Conservation (phyloP, 2,797 vertebrate genomes). For the Sternotherus odoratus region DNA sequence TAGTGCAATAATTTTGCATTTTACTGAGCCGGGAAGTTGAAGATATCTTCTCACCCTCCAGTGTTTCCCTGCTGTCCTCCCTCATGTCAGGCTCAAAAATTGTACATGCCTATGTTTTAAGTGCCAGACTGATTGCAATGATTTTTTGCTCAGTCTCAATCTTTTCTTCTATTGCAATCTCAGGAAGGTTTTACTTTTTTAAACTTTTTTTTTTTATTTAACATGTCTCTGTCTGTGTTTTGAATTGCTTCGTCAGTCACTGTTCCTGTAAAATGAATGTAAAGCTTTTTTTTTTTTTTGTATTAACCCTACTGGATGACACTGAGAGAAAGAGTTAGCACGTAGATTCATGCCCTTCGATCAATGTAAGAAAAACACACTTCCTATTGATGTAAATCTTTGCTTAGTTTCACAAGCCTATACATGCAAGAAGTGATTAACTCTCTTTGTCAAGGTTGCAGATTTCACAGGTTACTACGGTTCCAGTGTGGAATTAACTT, state of each 20-base stretch:
- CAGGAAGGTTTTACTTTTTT: background rate
- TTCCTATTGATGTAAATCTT: conserved; percentile 59
- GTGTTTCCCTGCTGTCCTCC: background rate
- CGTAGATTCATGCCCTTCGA: conserved; percentile 30
- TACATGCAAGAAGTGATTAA: conserved; percentile 57
- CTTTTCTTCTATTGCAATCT: background rate
- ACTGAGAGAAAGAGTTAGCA: background rate
- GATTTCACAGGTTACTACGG: conserved; percentile 71
- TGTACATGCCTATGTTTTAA: background rate
- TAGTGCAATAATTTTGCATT: background rate
- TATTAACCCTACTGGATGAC: conserved; percentile 15
- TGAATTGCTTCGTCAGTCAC: background rate
- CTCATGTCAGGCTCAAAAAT: background rate
- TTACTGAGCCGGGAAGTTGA: background rate
- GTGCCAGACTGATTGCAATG: background rate
- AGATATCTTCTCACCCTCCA: background rate
- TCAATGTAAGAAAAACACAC: conserved; percentile 42
- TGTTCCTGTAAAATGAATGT: conserved; percentile 20
- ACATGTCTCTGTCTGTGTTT: conserved; percentile 40
- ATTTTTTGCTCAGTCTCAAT: background rate
- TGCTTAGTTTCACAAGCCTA: conserved; percentile 15
- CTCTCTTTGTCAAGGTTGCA: conserved; percentile 66
- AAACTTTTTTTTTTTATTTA: conserved; percentile 9
- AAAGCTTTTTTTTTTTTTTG: background rate
- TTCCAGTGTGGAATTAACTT: conserved; percentile 67